Evolutionary conservation across 1,140 invertebrate species (phyloP), one percentile per base, ranked within the genome.

Genomic region (Bombus confusus): DNA sequence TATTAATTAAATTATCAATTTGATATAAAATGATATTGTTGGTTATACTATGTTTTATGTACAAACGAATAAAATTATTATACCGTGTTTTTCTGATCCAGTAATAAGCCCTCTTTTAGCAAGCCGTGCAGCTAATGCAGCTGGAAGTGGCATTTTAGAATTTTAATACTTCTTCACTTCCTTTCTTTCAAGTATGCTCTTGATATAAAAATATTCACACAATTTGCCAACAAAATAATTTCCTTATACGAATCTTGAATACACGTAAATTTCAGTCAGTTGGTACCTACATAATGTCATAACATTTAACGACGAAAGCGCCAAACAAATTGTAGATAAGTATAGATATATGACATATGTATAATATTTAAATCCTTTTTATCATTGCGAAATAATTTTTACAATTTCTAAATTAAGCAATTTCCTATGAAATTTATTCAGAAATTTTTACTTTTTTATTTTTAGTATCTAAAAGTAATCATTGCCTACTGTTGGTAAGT

Each of bases 31-130:
- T 10, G 31, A 73, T 47, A 59, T 37, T 71, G 10, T 25, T 31
- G 83, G 9, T 82, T 71, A 76, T 89, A 80, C 83, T 88, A 12
- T 31, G 64, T 64, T 64, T 43, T 6, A 18, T 41, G 8, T 22
- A 39, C 0, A 39, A 37, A 39, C 22, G 25, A 31, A 22, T 80
- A 43, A 37, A 12, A 28, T 31, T 59, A 31, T 13, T 68, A 88
- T 95, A 96, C 94, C 94, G 80, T 90, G 91, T 90, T 96, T 95
- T 59, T 95, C 95, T 85, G 89, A 94, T 87, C 95, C 89, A 88
- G 95, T 95, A 52, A 97, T 94, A 43, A 99, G 96, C 68, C 98
- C 98, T 91, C 98, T 95, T 95, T 98, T 98, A 13, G 98, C 97
- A 88, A 99, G 96, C 90, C 97, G 96, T 18, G 98, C 98, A 71